Evolutionary conservation across 2,888 invertebrate species (phyloP).

Genomic region (Hanleya hanleyi): DNA sequence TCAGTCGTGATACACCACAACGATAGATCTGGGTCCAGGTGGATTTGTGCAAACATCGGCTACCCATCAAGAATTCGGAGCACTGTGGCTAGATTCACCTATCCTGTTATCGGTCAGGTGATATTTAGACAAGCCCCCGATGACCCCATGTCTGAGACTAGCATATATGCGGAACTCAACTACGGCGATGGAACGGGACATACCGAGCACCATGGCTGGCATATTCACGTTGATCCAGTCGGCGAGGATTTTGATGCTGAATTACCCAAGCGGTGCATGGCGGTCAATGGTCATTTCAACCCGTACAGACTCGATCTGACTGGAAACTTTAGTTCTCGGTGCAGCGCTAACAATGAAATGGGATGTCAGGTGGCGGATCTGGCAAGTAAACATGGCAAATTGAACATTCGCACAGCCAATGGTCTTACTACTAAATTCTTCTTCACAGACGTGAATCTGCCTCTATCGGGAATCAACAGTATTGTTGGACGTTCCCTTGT

Average conservation of each 20-base stretch:
- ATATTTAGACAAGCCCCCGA: constrained; percentile 87
- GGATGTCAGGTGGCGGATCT: constrained; percentile 93
- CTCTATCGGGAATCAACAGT: constrained; percentile 83
- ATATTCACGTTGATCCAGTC: constrained; percentile 83
- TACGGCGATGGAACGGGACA: constrained; percentile 87
- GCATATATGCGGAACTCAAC: constrained; percentile 87
- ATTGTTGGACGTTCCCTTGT: constrained; percentile 88
- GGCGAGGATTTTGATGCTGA: constrained; percentile 82
- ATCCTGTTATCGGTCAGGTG: constrained; percentile 90
- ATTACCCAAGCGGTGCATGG: constrained; percentile 76
- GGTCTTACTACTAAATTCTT: constrained; percentile 27
- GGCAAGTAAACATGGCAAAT: constrained; percentile 56
- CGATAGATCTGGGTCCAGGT: constrained; percentile 38
- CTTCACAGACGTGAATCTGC: constrained; percentile 85
- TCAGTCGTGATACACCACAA: constrained; percentile 83
- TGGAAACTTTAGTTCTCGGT: constrained; percentile 47
- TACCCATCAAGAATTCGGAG: constrained; percentile 75
- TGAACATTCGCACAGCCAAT: constrained; percentile 38
- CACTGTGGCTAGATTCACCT: constrained; percentile 87
- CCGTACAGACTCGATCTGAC: constrained; percentile 79
- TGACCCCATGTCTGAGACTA: constrained; percentile 88
- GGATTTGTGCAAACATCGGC: constrained; percentile 74
- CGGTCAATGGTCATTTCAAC: constrained; percentile 85
- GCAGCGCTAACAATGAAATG: constrained; percentile 80
- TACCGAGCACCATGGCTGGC: constrained; percentile 81